Evolutionary conservation across 1,140 invertebrate genomes (phyloP), one percentile per base, ranked within the genome.

Genomic region (Ceratitis capitata): DNA sequence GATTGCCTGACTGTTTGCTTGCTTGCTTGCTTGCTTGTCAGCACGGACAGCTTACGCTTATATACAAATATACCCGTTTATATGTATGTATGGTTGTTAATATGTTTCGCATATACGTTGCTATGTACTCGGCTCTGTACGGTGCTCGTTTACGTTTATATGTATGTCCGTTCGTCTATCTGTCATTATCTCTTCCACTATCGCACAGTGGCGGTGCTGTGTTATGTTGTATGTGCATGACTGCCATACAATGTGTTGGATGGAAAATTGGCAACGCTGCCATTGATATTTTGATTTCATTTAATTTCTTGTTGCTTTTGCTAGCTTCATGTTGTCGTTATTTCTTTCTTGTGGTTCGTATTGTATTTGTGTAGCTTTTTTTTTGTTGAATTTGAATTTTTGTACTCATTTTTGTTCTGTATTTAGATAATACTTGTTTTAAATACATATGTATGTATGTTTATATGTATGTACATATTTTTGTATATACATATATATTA

Each of bases 251-350:
- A n/a, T n/a, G 42, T 39, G 64, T 26, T 69, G 32, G 9, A 32
- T 82, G 85, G 88, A 90, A 90, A 85, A 85, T 86, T 84, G 89
- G 88, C 89, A 90, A 90, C 89, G 51, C 82, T 32, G 86, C 83
- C 35, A 82, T 82, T 85, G 87, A 29, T 58, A 83, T 58, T 83
- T 58, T 83, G 82, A 83, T 83, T 83, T 53, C 82, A 82, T 49
- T 45, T 82, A 49, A 47, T 53, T 10, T 53, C 23, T 82, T 82
- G 35, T 82, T 82, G 42, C 42, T 29, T 10, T 82, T 32, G 42
- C 16, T 49, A n/a, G 45, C 45, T 83, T 26, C 23, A n/a, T n/a
- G n/a, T n/a, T n/a, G n/a, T n/a, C n/a, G n/a, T n/a, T n/a, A n/a
- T n/a, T n/a, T n/a, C n/a, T n/a, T n/a, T n/a, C n/a, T n/a, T 83